Evolutionary conservation across 1,140 invertebrate species (phyloP).

Genomic region (Conopomorpha cramerella): DNA sequence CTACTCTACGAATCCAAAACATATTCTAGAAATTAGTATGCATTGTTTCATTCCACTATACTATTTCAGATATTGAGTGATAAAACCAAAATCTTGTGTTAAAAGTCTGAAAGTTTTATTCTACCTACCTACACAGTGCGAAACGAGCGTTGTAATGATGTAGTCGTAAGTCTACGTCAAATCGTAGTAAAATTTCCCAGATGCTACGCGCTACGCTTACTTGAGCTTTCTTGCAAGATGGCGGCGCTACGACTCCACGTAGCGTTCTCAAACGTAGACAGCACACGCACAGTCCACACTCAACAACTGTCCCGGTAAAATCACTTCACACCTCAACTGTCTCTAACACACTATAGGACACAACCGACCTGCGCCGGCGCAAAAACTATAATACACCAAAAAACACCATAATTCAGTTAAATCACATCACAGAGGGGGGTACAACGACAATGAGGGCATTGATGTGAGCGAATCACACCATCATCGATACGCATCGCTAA

Average conservation of each 20-base stretch:
- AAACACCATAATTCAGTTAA: slow-evolving; percentile 54
- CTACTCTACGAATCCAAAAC: too few relatives aligned
- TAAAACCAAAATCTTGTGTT: too few relatives aligned
- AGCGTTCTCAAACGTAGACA: slow-evolving; percentile 20
- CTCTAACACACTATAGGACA: slow-evolving; percentile 33
- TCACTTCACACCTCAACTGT: too few relatives aligned
- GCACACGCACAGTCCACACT: slow-evolving; percentile 12
- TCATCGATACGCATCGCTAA: slow-evolving; percentile 44
- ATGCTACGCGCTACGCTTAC: slow-evolving; percentile 15
- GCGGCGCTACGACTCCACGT: slow-evolving; percentile 20
- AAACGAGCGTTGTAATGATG: too few relatives aligned
- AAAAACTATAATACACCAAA: slow-evolving; percentile 41
- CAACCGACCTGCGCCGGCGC: too few relatives aligned
- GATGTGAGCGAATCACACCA: slow-evolving; percentile 53
- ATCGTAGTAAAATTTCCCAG: neutral
- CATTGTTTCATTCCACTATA: too few relatives aligned
- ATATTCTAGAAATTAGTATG: too few relatives aligned
- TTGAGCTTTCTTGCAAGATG: slow-evolving; percentile 21
- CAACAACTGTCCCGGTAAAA: slow-evolving; percentile 7
- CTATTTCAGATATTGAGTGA: too few relatives aligned
- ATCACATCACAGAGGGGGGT: slow-evolving; percentile 49
- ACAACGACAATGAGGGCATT: slow-evolving; percentile 49
- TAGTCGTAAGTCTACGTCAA: neutral
- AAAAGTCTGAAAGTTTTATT: too few relatives aligned
- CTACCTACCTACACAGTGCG: too few relatives aligned